Evolutionary conservation across 2,113 vertebrate genomes (phyloP), one percentile per base, ranked within the genome.

Genomic region (Macroglossus sobrinus): DNA sequence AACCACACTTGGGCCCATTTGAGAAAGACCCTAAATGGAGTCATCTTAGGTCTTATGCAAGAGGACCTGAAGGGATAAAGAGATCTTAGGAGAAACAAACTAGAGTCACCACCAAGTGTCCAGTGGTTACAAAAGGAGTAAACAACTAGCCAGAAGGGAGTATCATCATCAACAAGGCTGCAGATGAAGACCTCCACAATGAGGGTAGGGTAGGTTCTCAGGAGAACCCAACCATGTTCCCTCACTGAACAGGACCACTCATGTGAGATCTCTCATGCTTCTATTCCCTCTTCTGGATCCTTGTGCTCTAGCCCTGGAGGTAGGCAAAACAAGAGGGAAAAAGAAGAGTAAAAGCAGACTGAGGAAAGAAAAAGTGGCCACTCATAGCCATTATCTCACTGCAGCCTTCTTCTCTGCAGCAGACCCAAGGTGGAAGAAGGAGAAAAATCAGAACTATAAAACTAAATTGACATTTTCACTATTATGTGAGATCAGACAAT

Each of bases 251-350:
- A 64, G 43, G 28, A 45, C 24, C 5, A 14, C 43, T 40, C 53
- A n/a, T 0, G 4, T 4, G 15, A 57, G 43, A 33, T 38, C n/a
- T 21, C n/a, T 55, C 0, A 0, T n/a, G 22, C 68, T 63, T 35
- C 30, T 38, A 55, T 69, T 84, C 33, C 24, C 26, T 47, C 45
- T 64, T 78, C 53, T 61, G 50, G 24, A 30, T 13, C 38, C n/a
- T 47, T 28, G 3, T 11, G 3, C 40, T 61, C 47, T 38, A 68
- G 26, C 9, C 30, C 40, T 33, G 59, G 22, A 85, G 6, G 40
- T 8, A 43, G 2, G 6, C 26, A 88, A 85, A 85, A 35, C 35
- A 66, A 33, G 7, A 66, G 26, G 3, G 38, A 19, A 53, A 45
- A 63, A 43, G 24, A 68, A 84, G 40, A 78, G 8, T 19, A 68